phyloP scores from a whole-genome alignment of 2,113 vertebrate species.

The Pterocles orientalis region DNA sequence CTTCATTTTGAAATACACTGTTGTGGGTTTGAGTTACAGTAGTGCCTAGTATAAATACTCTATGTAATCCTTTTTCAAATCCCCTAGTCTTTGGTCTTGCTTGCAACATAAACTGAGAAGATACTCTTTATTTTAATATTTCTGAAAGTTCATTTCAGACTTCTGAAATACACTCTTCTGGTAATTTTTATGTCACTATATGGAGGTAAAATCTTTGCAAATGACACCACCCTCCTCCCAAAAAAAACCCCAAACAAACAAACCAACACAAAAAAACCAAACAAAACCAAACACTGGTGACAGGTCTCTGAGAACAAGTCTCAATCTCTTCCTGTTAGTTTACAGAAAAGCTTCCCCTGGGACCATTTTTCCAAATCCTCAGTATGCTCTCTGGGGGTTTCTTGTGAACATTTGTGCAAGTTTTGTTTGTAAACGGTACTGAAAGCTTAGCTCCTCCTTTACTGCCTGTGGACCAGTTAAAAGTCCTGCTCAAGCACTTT shows the following conservation, averaged over 20 bases:
- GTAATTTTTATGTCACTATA: not conserved
- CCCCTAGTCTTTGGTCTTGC: not conserved
- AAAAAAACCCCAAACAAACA: not conserved
- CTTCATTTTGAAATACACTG: not conserved
- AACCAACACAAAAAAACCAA: not conserved
- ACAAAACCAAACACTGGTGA: not conserved
- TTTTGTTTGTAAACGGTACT: not conserved
- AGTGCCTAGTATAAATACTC: not conserved
- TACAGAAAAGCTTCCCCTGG: not conserved
- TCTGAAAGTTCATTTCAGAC: not conserved
- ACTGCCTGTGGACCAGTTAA: not conserved
- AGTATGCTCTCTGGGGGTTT: not conserved
- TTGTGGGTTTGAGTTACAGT: not conserved
- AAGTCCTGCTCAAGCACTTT: not conserved
- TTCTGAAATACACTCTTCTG: not conserved
- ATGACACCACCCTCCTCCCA: not conserved
- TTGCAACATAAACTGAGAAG: not conserved
- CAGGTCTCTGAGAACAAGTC: not conserved
- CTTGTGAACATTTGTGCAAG: rapidly evolving
- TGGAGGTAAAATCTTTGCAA: not conserved
- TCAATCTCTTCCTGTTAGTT: not conserved
- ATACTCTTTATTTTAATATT: not conserved
- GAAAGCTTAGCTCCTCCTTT: not conserved
- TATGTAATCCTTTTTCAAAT: not conserved
- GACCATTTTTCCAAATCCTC: not conserved